These are phyloP conservation scores for Drosophila sucinea DNA, from an alignment of 1,140 invertebrate species.

Conservation along the genomic window DNA sequence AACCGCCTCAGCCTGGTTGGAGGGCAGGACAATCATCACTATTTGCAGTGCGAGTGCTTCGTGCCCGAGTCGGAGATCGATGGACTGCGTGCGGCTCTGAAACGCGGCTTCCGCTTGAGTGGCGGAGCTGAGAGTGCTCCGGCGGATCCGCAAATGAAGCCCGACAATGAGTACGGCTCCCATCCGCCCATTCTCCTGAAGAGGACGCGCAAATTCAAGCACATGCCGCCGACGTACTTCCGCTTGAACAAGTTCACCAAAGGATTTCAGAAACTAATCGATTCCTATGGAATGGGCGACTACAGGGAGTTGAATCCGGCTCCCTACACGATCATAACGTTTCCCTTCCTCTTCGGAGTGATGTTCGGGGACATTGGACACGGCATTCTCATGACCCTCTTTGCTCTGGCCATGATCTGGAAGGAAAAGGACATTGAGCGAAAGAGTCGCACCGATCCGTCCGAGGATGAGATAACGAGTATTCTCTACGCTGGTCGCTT, in stretches of 20 bases:
- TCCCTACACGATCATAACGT: conserved; percentile 89
- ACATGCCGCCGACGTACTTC: conserved; percentile 91
- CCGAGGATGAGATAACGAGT: conserved; percentile 95
- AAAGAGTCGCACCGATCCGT: conserved; percentile 88
- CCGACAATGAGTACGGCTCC: not conserved
- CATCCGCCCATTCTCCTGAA: conserved; percentile 35
- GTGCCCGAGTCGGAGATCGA: conserved; percentile 92
- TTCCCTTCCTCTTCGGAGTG: conserved; percentile 90
- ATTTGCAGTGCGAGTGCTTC: conserved; percentile 98
- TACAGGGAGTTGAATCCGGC: conserved; percentile 91
- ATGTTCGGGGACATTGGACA: conserved; percentile 92
- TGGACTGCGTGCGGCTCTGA: conserved; percentile 92
- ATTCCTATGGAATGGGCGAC: conserved; percentile 92
- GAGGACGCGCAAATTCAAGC: conserved; percentile 89
- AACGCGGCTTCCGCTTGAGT: conserved; percentile 93
- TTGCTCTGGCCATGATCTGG: conserved; percentile 86
- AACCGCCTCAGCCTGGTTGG: conserved; percentile 95
- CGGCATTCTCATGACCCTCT: conserved; percentile 87
- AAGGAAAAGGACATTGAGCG: conserved; percentile 88
- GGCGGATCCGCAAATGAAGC: not conserved
- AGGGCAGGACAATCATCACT: conserved; percentile 93
- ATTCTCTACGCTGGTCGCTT: conserved; percentile 99
- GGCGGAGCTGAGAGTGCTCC: conserved; percentile 9
- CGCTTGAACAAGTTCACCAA: conserved; percentile 91
- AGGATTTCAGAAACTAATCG: conserved; percentile 92